Base-by-base conservation (phyloP, 2,797 vertebrate genomes). In the Cygnus olor region DNA sequence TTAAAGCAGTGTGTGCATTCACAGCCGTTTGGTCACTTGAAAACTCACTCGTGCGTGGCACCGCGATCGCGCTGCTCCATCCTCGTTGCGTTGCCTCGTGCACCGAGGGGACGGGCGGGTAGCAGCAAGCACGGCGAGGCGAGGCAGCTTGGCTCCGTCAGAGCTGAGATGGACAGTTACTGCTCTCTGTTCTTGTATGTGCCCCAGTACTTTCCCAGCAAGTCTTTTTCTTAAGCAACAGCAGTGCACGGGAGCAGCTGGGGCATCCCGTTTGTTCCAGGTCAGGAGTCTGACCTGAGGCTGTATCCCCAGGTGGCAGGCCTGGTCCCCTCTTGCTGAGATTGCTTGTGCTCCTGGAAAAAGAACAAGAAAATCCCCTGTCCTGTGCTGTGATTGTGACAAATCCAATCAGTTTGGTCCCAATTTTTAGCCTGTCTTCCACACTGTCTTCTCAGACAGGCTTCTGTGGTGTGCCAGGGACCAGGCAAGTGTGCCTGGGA, bases 31-130 rank as follows among this genome's bases (percentile, higher is more conserved):
- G 28, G 80, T 96, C 80, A 38, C 82, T 91, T 93, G 63, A 71
- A 84, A 93, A 86, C 30, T 94, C 77, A 68, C 56, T 84, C 54
- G 38, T 74, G 61, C 5, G 1, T 57, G 86, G 51, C 71, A 63
- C 2, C 0, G 56, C 58, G 64, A 25, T 85, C 0, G 2, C 0
- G 1, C 44, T 92, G 34, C 70, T 85, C 7, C 0, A 34, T 38
- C 45, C 65, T 81, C 10, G 49, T 83, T 79, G 63, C 56, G 65
- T 56, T 77, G 89, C 54, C 85, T 83, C 78, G 61, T 87, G 79
- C 24, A 22, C 69, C 9, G 70, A 49, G 61, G 47, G 15, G 4
- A 27, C 20, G 84, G 27, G n/a, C 53, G 57, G 51, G 38, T 70
- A 92, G 36, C 14, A 63, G 19, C 88, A 79, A 73, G 76, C 81